A percentile compares a stretch with the other conserved stretches of the same genome.
phyloP scores from a whole-genome alignment of 2,797 vertebrate species.

The Spondyliosoma cantharus region DNA sequence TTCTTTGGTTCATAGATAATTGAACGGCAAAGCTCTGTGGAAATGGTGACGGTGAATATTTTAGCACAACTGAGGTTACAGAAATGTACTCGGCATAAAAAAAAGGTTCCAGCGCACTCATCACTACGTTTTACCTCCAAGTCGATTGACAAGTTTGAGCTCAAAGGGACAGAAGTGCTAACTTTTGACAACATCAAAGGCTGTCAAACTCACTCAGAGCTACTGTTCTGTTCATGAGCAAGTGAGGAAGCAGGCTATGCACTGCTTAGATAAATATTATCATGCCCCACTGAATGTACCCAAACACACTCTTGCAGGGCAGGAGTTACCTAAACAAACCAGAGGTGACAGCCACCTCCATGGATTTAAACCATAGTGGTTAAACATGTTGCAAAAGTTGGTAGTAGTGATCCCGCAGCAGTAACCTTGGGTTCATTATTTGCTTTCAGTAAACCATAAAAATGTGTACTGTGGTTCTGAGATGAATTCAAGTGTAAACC shows the following conservation, averaged over 20 bases:
- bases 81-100: not conserved
- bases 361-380: constrained; percentile 2
- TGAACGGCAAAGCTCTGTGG: constrained; percentile 22
- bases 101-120: not conserved
- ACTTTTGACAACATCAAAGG: constrained; percentile 27
- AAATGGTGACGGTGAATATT: constrained; percentile 35
- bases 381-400: constrained; percentile 6
- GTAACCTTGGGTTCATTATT: not conserved
- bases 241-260: constrained; percentile 41
- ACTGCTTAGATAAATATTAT: constrained; percentile 59
- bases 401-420: not conserved
- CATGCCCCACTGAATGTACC: constrained; percentile 57
- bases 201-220: constrained; percentile 1
- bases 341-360: constrained; percentile 24
- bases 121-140: not conserved
- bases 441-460: not conserved
- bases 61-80: constrained; percentile 2
- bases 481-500: not conserved
- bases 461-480: constrained; percentile 4
- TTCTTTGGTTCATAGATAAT: constrained; percentile 41
- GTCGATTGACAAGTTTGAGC: not conserved
- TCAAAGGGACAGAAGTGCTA: not conserved
- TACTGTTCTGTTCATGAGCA: constrained; percentile 29
- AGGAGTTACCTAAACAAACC: constrained; percentile 54
- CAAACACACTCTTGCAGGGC: constrained; percentile 51